Percentiles rank a stretch among this genome's conserved stretches.
phyloP scores from a whole-genome alignment of 2,113 vertebrate genomes.

The Parus major region DNA sequence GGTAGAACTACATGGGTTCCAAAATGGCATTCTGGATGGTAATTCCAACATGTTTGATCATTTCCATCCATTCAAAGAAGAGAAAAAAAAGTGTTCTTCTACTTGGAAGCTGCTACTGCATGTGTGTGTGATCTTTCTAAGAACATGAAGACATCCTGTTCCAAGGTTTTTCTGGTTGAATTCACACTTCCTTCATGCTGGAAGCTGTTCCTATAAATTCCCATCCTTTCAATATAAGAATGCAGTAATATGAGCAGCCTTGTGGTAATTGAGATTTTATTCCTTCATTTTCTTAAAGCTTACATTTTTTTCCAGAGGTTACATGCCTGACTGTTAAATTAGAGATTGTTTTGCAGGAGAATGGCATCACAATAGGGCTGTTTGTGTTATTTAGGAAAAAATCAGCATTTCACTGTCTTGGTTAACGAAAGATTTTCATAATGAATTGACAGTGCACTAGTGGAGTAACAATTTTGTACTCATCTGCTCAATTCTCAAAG shows the following conservation, averaged over 20 bases:
- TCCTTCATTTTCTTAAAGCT: neutral
- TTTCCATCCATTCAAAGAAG: neutral
- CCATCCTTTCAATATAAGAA: neutral
- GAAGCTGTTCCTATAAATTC: neutral
- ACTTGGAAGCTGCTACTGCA: neutral
- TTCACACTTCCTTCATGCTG: neutral
- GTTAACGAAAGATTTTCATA: neutral
- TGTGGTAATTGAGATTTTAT: neutral
- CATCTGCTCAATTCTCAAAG: neutral
- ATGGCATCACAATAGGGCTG: fast-evolving
- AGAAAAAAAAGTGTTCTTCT: neutral
- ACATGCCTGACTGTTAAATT: neutral
- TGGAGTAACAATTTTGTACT: neutral
- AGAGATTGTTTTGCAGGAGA: neutral
- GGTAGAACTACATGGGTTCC: neutral
- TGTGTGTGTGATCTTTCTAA: neutral
- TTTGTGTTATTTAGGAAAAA: neutral
- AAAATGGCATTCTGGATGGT: neutral
- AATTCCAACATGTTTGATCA: neutral
- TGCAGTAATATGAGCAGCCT: neutral
- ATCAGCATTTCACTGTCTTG: neutral
- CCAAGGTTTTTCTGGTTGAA: neutral
- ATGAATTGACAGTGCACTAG: neutral
- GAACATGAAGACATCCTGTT: neutral
- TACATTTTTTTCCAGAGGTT: neutral